These are phyloP conservation scores for Sebastes matsubarae DNA, from an alignment of 2,797 vertebrate genomes.

Conservation along the genomic window DNA sequence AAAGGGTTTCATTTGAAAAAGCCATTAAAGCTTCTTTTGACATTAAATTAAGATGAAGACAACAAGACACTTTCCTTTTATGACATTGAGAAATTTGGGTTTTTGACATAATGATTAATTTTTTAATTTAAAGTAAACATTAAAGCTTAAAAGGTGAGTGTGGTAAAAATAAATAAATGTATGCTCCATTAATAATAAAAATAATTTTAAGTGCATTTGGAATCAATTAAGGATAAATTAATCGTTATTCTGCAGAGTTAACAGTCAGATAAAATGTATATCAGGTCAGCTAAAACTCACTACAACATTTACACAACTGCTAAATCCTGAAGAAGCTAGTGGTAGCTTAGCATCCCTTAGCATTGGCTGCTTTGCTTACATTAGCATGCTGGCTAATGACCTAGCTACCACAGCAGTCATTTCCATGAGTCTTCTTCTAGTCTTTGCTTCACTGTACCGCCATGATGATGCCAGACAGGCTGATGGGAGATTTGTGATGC, in stretches of 20 bases:
- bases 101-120: neutral
- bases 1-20: no score
- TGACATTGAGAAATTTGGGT: neutral
- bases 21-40: no score
- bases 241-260: neutral
- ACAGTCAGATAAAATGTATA: neutral
- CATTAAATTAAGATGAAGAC: neutral
- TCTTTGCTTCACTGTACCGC: neutral
- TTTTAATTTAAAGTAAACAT: neutral
- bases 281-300: neutral
- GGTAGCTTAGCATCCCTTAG: neutral
- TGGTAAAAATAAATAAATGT: neutral
- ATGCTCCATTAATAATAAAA: neutral
- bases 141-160: neutral
- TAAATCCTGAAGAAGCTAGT: neutral
- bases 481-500: conserved; percentile 7
- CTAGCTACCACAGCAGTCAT: neutral
- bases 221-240: neutral
- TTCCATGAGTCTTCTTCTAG: neutral
- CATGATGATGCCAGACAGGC: neutral
- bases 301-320: neutral
- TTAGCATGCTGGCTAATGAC: neutral
- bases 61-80: neutral
- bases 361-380: neutral
- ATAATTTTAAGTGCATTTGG: neutral